Percentiles rank a stretch among this genome's conserved stretches.
These are phyloP conservation scores for Myotis vivesi DNA, from an alignment of 2,797 vertebrate genomes.

Conservation along the genomic window DNA sequence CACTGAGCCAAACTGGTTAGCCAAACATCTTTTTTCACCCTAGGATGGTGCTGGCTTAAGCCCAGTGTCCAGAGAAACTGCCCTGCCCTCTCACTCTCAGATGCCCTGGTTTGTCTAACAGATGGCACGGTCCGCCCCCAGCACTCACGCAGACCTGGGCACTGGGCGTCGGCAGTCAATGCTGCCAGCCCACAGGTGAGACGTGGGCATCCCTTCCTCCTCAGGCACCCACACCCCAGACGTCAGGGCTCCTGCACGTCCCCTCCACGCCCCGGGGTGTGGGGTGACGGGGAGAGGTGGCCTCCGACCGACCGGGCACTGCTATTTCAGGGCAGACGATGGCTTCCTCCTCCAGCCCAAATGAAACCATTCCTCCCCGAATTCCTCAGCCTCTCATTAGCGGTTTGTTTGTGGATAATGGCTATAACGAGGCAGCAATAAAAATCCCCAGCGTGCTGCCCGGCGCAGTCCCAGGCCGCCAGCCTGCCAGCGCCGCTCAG, in stretches of 20 bases:
- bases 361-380: conserved; percentile 83
- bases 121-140: accelerated
- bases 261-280: accelerated
- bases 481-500: conserved; percentile 78
- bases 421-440: conserved; percentile 88
- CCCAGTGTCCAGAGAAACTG: neutral
- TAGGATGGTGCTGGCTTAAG: accelerated
- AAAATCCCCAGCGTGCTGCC: conserved; percentile 86
- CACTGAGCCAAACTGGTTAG: too few relatives aligned
- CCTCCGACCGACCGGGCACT: neutral
- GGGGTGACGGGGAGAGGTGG: neutral
- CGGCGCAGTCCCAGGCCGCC: conserved; percentile 21
- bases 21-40: accelerated
- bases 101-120: neutral
- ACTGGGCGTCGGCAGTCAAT: accelerated
- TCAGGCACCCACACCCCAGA: neutral
- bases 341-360: conserved; percentile 82
- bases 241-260: neutral
- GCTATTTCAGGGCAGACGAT: conserved; percentile 83
- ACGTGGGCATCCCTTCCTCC: neutral
- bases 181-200: neutral
- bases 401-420: conserved; percentile 89
- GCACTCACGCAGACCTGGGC: neutral
- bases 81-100: neutral
- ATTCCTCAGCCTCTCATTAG: conserved; percentile 88